phyloP scores from a whole-genome alignment of 64 coral and sea anemone species.

The Actinia tenebrosa region DNA sequence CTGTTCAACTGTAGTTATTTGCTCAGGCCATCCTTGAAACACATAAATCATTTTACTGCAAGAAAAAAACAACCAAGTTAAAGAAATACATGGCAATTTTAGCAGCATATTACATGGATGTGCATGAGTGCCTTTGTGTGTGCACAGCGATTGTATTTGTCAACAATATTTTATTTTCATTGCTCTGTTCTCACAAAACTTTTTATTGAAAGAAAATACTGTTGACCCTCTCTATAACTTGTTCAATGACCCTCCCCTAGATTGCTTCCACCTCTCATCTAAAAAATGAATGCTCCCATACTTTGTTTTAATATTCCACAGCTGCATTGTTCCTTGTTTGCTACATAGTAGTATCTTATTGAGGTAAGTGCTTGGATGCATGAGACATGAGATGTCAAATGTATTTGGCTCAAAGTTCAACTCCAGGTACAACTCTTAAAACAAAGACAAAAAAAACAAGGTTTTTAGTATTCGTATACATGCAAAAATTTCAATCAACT shows the following conservation, averaged over 20 bases:
- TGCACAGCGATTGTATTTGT: too few species aligned
- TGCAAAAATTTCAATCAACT: not conserved
- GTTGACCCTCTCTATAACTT: too few species aligned
- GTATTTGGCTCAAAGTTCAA: conserved; percentile 68
- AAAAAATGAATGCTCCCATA: conserved; percentile 11
- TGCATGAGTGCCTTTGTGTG: too few species aligned
- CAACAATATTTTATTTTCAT: too few species aligned
- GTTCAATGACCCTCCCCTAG: not conserved
- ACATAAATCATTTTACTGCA: conserved; percentile 87
- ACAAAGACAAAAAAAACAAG: not conserved
- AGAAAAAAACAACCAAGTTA: not conserved
- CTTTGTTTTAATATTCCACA: conserved; percentile 99
- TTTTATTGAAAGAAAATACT: too few species aligned
- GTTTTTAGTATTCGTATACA: not conserved
- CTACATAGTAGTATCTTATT: conserved; percentile 94
- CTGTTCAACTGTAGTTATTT: conserved; percentile 82
- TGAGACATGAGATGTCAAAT: conserved; percentile 77
- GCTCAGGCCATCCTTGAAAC: conserved; percentile 82
- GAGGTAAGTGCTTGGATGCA: conserved; percentile 93
- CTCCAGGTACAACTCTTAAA: conserved; percentile 85
- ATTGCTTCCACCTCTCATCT: not conserved
- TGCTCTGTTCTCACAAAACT: too few species aligned
- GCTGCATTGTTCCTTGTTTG: conserved; percentile 83
- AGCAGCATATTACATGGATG: too few species aligned
- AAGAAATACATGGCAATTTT: not conserved